Conservation (phyloP, 2,888 invertebrate species). For the Enchytraeus crypticus region DNA sequence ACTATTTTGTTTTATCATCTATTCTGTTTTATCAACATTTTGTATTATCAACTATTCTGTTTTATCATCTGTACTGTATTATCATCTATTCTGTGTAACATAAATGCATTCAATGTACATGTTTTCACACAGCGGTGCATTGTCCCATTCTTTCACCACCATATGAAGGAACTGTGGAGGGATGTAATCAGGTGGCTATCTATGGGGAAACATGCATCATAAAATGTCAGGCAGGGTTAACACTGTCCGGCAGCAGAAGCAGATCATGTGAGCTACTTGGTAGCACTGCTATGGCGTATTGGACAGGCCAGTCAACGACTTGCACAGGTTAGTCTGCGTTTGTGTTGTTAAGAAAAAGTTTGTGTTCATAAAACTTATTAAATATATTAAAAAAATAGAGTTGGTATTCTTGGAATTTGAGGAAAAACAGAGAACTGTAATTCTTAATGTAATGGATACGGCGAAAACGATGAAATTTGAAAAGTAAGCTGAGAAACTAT, state of each 20-base stretch:
- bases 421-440: too few relatives aligned
- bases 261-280: conserved; percentile 13
- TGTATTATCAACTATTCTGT: too few relatives aligned
- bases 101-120: too few relatives aligned
- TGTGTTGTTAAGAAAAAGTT: neutral
- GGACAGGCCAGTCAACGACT: conserved; percentile 2
- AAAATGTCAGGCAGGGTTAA: neutral
- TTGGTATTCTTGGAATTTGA: too few relatives aligned
- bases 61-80: too few relatives aligned
- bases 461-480: too few relatives aligned
- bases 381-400: neutral
- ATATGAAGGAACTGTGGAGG: neutral
- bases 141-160: conserved; percentile 9
- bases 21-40: too few relatives aligned
- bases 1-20: too few relatives aligned
- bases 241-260: neutral
- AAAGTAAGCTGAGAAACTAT: too few relatives aligned
- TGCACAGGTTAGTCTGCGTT: neutral
- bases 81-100: too few relatives aligned
- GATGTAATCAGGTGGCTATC: neutral
- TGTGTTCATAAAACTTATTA: neutral
- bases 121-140: conserved; percentile 5
- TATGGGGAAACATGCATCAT: conserved; percentile 11
- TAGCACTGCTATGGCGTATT: neutral
- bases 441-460: too few relatives aligned